These are phyloP conservation scores for Mormoops blainvillei DNA, from an alignment of 2,113 vertebrate genomes.

Conservation along the genomic window DNA sequence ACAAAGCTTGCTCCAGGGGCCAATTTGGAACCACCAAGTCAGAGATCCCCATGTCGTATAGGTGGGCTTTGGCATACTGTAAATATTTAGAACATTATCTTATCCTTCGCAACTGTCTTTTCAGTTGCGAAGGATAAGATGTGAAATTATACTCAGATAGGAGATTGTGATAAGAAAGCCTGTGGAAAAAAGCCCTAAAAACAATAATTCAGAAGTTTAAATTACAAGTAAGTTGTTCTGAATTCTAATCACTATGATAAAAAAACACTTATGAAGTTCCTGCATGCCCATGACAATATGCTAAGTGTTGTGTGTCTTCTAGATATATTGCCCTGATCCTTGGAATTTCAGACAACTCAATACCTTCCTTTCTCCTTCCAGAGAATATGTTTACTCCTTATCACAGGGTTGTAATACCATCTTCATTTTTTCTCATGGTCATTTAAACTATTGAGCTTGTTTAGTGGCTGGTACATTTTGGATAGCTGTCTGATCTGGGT, in stretches of 20 bases:
- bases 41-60: neutral
- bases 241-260: neutral
- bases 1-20: neutral
- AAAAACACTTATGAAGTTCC: neutral
- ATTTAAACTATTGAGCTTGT: neutral
- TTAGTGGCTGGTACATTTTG: neutral
- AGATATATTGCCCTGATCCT: neutral
- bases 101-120: neutral
- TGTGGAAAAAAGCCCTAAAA: neutral
- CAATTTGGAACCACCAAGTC: neutral
- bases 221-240: neutral
- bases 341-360: neutral
- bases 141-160: neutral
- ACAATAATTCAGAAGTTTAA: neutral
- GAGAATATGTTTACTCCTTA: neutral
- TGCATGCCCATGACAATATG: neutral
- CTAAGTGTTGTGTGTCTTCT: slow-evolving; percentile 18
- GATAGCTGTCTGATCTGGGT: neutral
- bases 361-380: neutral
- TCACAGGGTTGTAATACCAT: neutral
- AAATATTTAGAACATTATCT: neutral
- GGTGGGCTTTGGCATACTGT: neutral
- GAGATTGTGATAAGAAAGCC: neutral
- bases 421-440: neutral
- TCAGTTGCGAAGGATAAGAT: too few species aligned